A percentile compares a stretch with the other conserved stretches of the same genome.
Conservation (phyloP, 2,797 vertebrate species). For the Cyprinodon diabolis region DNA sequence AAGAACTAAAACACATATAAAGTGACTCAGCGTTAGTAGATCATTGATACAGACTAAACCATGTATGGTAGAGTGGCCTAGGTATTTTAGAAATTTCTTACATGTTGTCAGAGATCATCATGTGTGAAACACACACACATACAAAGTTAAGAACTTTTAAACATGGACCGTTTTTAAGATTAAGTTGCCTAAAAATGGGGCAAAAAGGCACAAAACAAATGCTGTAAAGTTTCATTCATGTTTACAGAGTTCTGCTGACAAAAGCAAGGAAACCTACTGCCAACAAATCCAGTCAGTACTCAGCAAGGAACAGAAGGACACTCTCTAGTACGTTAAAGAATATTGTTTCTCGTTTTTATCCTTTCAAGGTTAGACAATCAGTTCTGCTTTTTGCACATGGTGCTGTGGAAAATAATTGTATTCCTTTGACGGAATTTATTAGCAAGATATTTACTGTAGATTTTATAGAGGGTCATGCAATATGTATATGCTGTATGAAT, state of each 20-base stretch:
- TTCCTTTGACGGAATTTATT: constrained; percentile 7
- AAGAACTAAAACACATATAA: constrained; percentile 22
- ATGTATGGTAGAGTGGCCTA: background rate
- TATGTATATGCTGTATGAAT: background rate
- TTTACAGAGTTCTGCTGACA: constrained; percentile 24
- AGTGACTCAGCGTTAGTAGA: constrained; percentile 20
- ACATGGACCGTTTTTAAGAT: background rate
- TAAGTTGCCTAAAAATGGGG: constrained; percentile 6
- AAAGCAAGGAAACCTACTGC: constrained; percentile 38
- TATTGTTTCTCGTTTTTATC: constrained; percentile 46
- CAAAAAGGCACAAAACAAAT: background rate
- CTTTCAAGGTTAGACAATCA: constrained; percentile 35
- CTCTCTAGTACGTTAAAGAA: constrained; percentile 49
- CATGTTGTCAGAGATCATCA: background rate
- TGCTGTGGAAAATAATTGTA: constrained; percentile 1
- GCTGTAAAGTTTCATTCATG: constrained; percentile 23
- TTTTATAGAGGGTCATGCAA: background rate
- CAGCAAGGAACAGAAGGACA: constrained; percentile 32
- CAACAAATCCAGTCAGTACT: constrained; percentile 59
- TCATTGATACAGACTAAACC: background rate
- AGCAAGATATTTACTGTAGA: too few species aligned
- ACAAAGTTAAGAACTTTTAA: background rate
- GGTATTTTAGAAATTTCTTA: background rate
- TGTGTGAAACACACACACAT: background rate
- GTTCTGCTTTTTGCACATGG: constrained; percentile 30